Evolutionary conservation across 2,113 vertebrate species (phyloP), one percentile per base, ranked within the genome.

Genomic region (Pleuronectes platessa): DNA sequence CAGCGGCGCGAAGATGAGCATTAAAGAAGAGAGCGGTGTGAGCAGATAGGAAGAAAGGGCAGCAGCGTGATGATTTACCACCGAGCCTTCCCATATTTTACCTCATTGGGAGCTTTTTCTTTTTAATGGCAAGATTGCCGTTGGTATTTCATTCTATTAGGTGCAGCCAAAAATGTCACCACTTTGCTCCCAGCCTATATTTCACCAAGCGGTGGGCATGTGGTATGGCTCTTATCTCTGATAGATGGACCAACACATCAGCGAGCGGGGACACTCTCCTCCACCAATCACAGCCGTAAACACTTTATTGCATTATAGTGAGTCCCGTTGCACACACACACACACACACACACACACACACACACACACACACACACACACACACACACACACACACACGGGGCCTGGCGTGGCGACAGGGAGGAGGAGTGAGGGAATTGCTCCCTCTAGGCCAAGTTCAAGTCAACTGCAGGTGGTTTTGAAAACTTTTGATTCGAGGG

Each of bases 61-160:
- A 24, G 69, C 1, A 17, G 55, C 61, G 49, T 3, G 17, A 45
- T 89, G 85, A 90, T 89, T 90, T 88, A 83, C 49, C 62, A 55
- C 9, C 61, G 13, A 54, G 66, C 68, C 55, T 61, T 67, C 66
- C 66, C 71, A 79, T 90, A 88, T 81, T 89, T 91, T 79, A 85
- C 60, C 69, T 87, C 81, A 68, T 75, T 89, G 76, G 18, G 14
- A 40, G 85, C 81, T 78, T 76, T 81, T 78, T 76, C 78, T 76
- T 79, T 76, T 76, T 83, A 68, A 78, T 23, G 5, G 74, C 45
- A 45, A 78, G 75, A 86, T 79, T 81, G 77, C 79, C 58, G 37
- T 74, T 69, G 65, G 70, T 90, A 88, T 91, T 90, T 85, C 62
- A 70, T 81, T 89, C 73, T 67, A 37, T 86, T 64, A 85, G 71